A percentile compares a stretch with the other conserved stretches of the same genome.
phyloP scores from a whole-genome alignment of 2,113 vertebrate genomes.

The Craseonycteris thonglongyai region DNA sequence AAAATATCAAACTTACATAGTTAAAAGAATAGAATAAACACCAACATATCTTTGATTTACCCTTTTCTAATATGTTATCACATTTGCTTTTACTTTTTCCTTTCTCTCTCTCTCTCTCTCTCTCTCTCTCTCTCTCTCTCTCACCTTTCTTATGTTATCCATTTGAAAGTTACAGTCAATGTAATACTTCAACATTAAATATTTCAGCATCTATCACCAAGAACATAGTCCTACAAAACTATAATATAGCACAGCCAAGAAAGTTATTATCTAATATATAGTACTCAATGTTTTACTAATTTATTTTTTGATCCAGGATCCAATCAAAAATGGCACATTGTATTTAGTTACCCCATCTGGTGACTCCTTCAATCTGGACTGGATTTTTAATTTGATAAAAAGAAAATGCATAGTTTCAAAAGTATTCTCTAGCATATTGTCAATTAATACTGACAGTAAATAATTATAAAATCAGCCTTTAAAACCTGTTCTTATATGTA shows the following conservation, averaged over 20 bases:
- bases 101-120: neutral
- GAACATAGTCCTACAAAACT: neutral
- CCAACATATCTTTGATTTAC: neutral
- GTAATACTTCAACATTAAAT: neutral
- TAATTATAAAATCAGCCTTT: neutral
- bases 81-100: neutral
- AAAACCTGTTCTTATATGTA: neutral
- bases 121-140: neutral
- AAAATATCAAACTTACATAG: neutral
- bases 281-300: neutral
- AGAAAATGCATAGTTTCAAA: neutral
- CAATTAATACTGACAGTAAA: neutral
- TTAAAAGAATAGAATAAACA: neutral
- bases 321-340: neutral
- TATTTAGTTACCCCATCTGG: neutral
- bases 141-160: neutral
- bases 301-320: neutral
- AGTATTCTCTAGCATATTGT: neutral
- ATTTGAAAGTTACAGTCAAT: neutral
- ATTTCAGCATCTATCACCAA: neutral
- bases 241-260: neutral
- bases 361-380: neutral
- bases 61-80: neutral
- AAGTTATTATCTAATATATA: neutral
- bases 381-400: neutral